Conservation (phyloP, 2,888 invertebrate genomes). For the Cantharis lateralis region DNA sequence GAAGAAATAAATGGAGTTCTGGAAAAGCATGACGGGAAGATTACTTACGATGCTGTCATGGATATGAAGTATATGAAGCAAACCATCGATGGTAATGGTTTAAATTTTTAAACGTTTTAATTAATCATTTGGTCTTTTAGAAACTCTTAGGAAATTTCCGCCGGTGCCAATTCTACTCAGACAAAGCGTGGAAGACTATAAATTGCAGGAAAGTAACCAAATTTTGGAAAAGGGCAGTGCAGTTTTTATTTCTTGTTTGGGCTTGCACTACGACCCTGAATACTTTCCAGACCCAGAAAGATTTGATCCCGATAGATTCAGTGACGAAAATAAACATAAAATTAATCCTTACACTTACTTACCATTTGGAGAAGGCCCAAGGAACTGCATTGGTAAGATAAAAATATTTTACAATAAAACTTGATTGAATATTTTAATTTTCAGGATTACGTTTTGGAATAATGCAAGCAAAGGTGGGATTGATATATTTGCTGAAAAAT, state of each 20-base stretch:
- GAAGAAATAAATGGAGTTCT: constrained; percentile 53
- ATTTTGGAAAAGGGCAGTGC: background rate
- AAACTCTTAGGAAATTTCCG: background rate
- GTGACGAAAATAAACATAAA: background rate
- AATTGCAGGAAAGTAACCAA: background rate
- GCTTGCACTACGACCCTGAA: background rate
- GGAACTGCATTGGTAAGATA: constrained; percentile 60
- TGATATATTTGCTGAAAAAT: constrained; percentile 35
- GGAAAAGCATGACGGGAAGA: constrained; percentile 45
- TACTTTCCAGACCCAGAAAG: background rate
- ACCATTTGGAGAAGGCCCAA: constrained; percentile 64
- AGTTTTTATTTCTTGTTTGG: background rate
- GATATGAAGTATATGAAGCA: constrained; percentile 59
- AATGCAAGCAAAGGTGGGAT: constrained; percentile 45
- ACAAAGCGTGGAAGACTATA: background rate
- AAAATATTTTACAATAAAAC: background rate
- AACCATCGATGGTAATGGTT: constrained; percentile 49
- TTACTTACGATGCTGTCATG: constrained; percentile 57
- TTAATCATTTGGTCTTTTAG: constrained; percentile 11
- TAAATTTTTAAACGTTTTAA: background rate
- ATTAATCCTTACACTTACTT: constrained; percentile 57
- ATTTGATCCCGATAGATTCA: background rate
- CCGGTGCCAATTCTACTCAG: background rate
- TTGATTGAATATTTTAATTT: constrained; percentile 14
- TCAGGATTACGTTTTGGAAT: constrained; percentile 45